Evolutionary conservation across 2,797 vertebrate genomes (phyloP), one percentile per base, ranked within the genome.

Genomic region (Sebastes ruberrimus): DNA sequence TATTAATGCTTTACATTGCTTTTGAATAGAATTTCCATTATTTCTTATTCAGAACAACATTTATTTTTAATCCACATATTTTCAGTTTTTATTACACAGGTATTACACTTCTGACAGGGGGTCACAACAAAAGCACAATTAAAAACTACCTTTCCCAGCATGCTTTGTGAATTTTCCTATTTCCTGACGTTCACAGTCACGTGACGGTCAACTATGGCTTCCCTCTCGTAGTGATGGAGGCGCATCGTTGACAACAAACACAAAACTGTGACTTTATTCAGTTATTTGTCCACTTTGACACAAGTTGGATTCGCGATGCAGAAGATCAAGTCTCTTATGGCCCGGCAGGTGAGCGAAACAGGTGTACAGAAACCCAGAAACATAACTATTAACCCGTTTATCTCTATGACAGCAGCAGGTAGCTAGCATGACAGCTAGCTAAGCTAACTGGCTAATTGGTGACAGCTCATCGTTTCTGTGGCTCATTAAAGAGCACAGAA

Each of bases 271-370:
- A 56, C 73, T 83, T 32, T 20, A 9, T 16, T 69, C 27, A 20
- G 33, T 73, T 1, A 10, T 49, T 78, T 52, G 1, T 18, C 6
- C 42, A 3, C 62, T 42, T 33, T 33, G 56, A 78, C 42, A 60
- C 60, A 6, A 49, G 10, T 67, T 20, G 73, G 55, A 71, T 10
- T 73, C 16, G 85, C 23, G 75, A 99, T 99, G 98, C 98, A 99
- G 94, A 99, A 99, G 95, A 99, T 99, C 77, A 99, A 99, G 92
- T 99, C 97, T 67, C 93, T 99, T 3, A 99, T 99, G 98, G 92
- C 97, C 94, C 97, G 98, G 14, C 98, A 99, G 98, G 98, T 99
- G 93, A 95, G 96, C 52, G 27, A 4, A 71, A 5, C 59, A 28
- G 25, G 23, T 9, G 6, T 1, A n/a, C 62, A 35, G 4, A 52